A percentile compares a stretch with the other conserved stretches of the same genome.
Conservation (phyloP, 1,140 invertebrate species). For the Acromyrmex charruanus region DNA sequence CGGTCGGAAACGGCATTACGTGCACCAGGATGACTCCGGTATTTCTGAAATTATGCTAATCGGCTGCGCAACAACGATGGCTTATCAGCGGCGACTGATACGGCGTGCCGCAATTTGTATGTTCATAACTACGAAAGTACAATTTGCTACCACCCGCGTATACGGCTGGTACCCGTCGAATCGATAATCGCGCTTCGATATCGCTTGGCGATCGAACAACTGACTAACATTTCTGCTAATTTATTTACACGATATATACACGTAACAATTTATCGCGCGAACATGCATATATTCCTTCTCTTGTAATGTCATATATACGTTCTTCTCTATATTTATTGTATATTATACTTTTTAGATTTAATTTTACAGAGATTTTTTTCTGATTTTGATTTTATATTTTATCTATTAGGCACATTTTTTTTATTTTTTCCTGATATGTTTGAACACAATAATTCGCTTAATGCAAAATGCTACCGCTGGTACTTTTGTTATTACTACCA, state of each 20-base stretch:
- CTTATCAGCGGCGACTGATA: constrained; percentile 70
- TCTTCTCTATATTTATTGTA: neutral
- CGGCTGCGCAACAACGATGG: constrained; percentile 58
- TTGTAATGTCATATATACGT: neutral
- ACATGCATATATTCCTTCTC: neutral
- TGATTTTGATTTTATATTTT: neutral
- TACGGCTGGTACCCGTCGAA: constrained; percentile 24
- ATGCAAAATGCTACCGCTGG: neutral
- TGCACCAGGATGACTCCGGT: constrained; percentile 49
- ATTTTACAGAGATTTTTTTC: neutral
- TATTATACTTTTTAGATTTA: neutral
- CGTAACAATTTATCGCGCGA: neutral
- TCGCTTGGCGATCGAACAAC: neutral
- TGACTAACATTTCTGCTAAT: neutral
- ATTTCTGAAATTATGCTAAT: constrained; percentile 76
- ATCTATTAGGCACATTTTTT: neutral
- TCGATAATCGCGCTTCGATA: constrained; percentile 37
- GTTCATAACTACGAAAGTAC: constrained; percentile 50
- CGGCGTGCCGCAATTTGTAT: constrained; percentile 65
- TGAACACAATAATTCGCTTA: neutral
- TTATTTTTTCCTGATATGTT: neutral
- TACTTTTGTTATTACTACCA: neutral
- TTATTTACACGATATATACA: neutral
- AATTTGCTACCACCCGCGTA: constrained; percentile 38
- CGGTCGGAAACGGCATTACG: constrained; percentile 54